Conservation (phyloP, 37 sponge, comb jelly and placozoan species). For the Bolinopsis microptera region DNA sequence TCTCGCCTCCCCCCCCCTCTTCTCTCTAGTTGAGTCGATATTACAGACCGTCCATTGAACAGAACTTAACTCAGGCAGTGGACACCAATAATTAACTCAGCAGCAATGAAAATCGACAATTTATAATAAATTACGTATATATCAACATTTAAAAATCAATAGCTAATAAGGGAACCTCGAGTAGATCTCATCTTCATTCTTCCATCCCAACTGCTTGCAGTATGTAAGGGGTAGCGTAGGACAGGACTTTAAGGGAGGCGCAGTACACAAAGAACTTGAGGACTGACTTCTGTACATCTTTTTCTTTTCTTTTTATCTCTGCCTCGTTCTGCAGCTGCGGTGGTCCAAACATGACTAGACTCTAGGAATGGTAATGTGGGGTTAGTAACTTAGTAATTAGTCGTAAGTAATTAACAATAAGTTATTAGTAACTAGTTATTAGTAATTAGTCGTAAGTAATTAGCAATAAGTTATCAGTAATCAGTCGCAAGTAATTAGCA, state of each 20-base stretch:
- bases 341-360: conserved; percentile 43
- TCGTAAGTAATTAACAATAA: too few relatives aligned
- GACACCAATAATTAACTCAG: not conserved
- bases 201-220: conserved; percentile 42
- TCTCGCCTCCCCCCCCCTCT: too few relatives aligned
- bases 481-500: too few relatives aligned
- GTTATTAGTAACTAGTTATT: too few relatives aligned
- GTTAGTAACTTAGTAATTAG: too few relatives aligned
- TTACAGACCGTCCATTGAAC: too few relatives aligned
- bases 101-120: not conserved
- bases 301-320: not conserved
- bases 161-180: not conserved
- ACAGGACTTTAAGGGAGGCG: not conserved
- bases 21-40: too few relatives aligned
- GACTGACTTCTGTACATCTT: not conserved
- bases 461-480: too few relatives aligned
- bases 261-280: conserved; percentile 12
- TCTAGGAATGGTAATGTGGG: too few relatives aligned
- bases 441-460: too few relatives aligned
- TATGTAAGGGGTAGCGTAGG: not conserved
- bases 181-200: conserved; percentile 14
- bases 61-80: too few relatives aligned
- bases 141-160: not conserved
- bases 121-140: not conserved
- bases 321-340: not conserved